A percentile compares a stretch with the other conserved stretches of the same genome.
These are phyloP conservation scores for Dipodomys spectabilis DNA, from an alignment of 2,113 vertebrate species.

Conservation along the genomic window DNA sequence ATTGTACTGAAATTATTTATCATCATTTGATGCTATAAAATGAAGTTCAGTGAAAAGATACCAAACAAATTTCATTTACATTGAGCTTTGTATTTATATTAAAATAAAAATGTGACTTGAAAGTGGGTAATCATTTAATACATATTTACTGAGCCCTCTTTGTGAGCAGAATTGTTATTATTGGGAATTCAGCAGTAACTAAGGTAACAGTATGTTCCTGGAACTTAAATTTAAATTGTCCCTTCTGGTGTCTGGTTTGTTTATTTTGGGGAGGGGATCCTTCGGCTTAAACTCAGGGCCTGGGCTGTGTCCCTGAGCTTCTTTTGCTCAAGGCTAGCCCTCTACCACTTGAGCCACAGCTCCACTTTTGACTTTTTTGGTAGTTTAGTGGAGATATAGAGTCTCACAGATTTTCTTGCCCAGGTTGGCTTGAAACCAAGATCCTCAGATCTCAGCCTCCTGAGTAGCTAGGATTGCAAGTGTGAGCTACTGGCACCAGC, in stretches of 20 bases:
- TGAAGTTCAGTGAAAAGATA: neutral
- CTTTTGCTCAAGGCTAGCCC: no score
- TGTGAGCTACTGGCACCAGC: neutral
- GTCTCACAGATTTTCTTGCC: no score
- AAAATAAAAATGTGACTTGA: constrained; percentile 26
- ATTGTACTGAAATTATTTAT: constrained; percentile 47
- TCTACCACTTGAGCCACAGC: no score
- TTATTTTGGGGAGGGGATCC: neutral
- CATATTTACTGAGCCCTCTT: constrained; percentile 26
- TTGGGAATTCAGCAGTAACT: neutral
- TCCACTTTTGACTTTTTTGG: neutral
- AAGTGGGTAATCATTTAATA: neutral
- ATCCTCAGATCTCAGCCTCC: no score
- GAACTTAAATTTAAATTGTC: neutral
- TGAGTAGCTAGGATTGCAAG: no score
- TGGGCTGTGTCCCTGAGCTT: no score
- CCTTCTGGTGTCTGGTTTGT: neutral
- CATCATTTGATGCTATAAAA: constrained; percentile 20
- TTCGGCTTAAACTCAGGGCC: no score
- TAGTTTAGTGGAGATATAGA: no score
- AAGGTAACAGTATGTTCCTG: neutral
- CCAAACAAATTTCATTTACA: constrained; percentile 35
- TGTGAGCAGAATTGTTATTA: neutral
- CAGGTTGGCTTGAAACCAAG: no score
- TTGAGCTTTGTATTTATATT: constrained; percentile 41